phyloP scores from a whole-genome alignment of 2,888 invertebrate species.

The Didymodactylos carnosus region DNA sequence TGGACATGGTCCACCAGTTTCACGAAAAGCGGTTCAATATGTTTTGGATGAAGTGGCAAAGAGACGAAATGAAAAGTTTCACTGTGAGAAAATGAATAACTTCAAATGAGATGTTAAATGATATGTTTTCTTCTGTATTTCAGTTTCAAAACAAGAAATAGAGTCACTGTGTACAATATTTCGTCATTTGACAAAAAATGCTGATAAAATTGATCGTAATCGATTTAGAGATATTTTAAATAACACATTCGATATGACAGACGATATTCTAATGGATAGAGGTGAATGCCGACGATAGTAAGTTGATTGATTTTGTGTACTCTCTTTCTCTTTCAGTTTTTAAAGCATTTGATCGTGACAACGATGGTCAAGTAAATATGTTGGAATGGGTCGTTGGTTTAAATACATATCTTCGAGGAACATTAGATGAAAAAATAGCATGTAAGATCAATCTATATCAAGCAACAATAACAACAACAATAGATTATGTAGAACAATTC shows the following conservation, averaged over 20 bases:
- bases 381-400: constrained; percentile 55
- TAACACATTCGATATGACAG: constrained; percentile 51
- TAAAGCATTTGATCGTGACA: constrained; percentile 51
- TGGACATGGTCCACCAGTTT: background rate
- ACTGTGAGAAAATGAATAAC: background rate
- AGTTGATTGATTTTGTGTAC: background rate
- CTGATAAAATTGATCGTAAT: constrained; percentile 16
- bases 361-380: constrained; percentile 45
- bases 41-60: background rate
- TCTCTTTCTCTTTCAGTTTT: constrained; percentile 28
- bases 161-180: background rate
- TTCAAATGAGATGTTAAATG: too few relatives aligned
- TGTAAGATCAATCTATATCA: too few relatives aligned
- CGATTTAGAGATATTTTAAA: constrained; percentile 28
- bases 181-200: background rate
- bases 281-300: constrained; percentile 17
- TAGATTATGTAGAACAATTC: too few relatives aligned
- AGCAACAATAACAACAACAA: too few relatives aligned
- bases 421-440: constrained; percentile 46
- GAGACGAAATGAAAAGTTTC: background rate
- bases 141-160: background rate
- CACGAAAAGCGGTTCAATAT: background rate
- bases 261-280: constrained; percentile 57
- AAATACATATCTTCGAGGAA: constrained; percentile 53
- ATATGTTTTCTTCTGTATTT: background rate